Base-by-base conservation (phyloP, 2,113 vertebrate species). In the Amphilophus citrinellus region DNA sequence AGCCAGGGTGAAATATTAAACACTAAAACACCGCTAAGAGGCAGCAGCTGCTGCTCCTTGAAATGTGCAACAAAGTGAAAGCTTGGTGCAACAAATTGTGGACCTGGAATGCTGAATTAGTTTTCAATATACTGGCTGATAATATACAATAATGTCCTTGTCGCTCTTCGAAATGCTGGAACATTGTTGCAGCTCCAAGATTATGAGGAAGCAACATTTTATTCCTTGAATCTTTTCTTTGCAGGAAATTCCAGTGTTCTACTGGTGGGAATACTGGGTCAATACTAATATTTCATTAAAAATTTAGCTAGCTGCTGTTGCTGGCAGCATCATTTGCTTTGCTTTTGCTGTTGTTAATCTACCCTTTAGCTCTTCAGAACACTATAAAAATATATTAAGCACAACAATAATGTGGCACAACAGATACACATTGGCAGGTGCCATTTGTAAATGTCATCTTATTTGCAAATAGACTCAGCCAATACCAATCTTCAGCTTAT, bases 11-110 rank as follows among this genome's bases (percentile, higher is more conserved):
- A 27, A 27, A 10, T 22, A 62, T 32, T 77, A 44, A 56, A 78
- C 27, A 37, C 15, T 47, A 66, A 61, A 61, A 76, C 42, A 58
- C 44, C 53, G 66, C 35, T 53, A 37, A 42, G 24, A 62, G 27
- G 11, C 10, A 62, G 37, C 8, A 68, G 68, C 42, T 76, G 62
- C 59, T 84, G 32, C 17, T 65, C 42, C 39, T 77, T 63, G 20
- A n/a, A 59, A 4, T 27, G 68, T 56, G 68, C 68, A 73, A 73
- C 11, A 83, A 78, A 50, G 27, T 53, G 27, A 35, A 73, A 56
- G 47, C 47, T 73, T 14, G 47, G 14, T 77, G 61, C 39, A 75
- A 39, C 11, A 35, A 56, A 61, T 11, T 65, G 7, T 77, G 18
- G 22, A 24, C 59, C 47, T 65, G 62, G 18, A 58, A 60, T 27